Conservation (phyloP, 2,113 vertebrate species). For the Cryptotis parvus region DNA sequence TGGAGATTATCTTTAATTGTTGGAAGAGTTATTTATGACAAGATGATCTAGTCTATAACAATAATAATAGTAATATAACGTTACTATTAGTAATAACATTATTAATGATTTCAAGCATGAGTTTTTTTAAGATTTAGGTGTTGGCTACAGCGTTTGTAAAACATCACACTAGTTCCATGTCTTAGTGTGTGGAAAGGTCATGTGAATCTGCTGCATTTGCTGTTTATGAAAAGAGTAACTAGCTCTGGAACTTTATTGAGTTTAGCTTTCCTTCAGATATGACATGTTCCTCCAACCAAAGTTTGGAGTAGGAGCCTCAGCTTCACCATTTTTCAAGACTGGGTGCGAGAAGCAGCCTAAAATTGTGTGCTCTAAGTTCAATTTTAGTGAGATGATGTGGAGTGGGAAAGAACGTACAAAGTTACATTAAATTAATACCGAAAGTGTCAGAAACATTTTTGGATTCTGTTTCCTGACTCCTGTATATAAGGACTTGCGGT, state of each 20-base stretch:
- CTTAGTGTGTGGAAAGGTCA: not conserved
- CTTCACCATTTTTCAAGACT: not conserved
- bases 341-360: not conserved
- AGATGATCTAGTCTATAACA: conserved; percentile 53
- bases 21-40: conserved; percentile 45
- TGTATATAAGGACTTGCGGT: not conserved
- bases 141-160: conserved; percentile 52
- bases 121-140: conserved; percentile 11
- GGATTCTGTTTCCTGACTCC: not conserved
- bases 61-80: not conserved
- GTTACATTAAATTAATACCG: conserved; percentile 23
- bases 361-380: not conserved
- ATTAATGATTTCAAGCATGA: no score
- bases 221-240: conserved; percentile 32
- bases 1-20: conserved; percentile 71
- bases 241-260: not conserved
- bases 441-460: not conserved
- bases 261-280: conserved; percentile 26
- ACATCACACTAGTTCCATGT: not conserved
- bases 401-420: not conserved
- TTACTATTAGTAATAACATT: no score
- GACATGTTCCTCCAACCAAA: not conserved
- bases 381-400: conserved; percentile 33
- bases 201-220: not conserved
- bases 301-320: no score